These are phyloP conservation scores for Phainopepla nitens DNA, from an alignment of 2,113 vertebrate genomes.

Conservation along the genomic window DNA sequence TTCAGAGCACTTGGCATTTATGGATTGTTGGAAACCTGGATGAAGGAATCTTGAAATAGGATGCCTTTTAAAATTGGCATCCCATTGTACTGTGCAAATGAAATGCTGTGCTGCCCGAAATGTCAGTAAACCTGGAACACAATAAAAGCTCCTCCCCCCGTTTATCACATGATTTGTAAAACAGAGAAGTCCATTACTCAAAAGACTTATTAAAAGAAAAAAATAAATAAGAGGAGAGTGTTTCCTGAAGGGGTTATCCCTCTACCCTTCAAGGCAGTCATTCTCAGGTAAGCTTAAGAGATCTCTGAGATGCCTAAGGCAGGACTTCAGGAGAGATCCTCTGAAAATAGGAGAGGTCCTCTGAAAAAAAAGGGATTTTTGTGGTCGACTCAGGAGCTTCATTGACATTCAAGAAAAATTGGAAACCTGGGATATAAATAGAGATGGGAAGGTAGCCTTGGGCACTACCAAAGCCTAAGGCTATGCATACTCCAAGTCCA, in stretches of 20 bases:
- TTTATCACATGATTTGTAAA: not conserved
- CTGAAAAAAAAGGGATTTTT: not conserved
- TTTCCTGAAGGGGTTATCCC: not conserved
- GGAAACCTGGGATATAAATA: not conserved
- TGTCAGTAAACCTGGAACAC: not conserved
- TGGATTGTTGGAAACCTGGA: not conserved
- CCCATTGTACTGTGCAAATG: not conserved
- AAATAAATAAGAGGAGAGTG: not conserved
- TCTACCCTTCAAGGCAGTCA: not conserved
- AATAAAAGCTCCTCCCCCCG: rapidly evolving
- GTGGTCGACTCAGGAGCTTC: not conserved
- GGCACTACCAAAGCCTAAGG: not conserved
- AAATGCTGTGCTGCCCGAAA: not conserved
- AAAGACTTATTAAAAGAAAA: not conserved
- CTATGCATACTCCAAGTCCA: not conserved
- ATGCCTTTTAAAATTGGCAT: not conserved
- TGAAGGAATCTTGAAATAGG: not conserved
- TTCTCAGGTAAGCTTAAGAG: not conserved
- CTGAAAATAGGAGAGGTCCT: not conserved
- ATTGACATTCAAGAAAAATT: not conserved
- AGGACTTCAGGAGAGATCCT: not conserved
- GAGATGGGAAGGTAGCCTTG: not conserved
- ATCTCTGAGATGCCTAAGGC: not conserved
- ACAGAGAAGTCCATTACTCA: not conserved
- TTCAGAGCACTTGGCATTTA: not conserved